Evolutionary conservation across 2,888 invertebrate genomes (phyloP), one percentile per base, ranked within the genome.

Genomic region (Drosophila testacea): DNA sequence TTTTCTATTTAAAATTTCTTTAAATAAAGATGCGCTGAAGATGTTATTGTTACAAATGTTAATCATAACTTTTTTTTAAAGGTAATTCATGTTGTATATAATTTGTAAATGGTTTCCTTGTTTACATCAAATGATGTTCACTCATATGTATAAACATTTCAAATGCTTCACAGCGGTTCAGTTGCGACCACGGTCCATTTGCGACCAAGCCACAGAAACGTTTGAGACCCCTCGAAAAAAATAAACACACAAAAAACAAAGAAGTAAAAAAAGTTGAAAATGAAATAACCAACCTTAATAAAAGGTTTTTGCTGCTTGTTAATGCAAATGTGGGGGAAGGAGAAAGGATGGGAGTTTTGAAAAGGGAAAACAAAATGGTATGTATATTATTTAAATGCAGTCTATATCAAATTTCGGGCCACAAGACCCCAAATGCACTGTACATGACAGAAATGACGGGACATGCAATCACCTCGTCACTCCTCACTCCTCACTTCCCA

Each of bases 391-490:
- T 85, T 81, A 79, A 83, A 79, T 81, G 81, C 73, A 81, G 81
- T 80, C 69, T 67, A 83, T 83, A 83, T 83, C 87, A 78, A 83
- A 83, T 83, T 83, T 86, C 83, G 78, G 65, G 64, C 48, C 60
- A 66, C 62, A 65, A 62, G 73, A 77, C 67, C 66, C 57, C 60
- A 46, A 54, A 47, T 61, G 52, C 27, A 44, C 62, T 72, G 72
- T 30, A 64, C 65, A 74, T 82, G 80, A 70, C 78, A 70, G 41
- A 76, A 74, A 74, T 67, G 55, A 69, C 74, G 61, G 70, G 67
- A 69, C 67, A 55, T 68, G 51, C 67, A 73, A 36, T 65, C 30
- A 22, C 9, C 48, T 11, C 52, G 11, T 36, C 52, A 30, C 28
- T 34, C n/a, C 44, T 44, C 48, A 48, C 41, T 39, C 39, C 22